phyloP scores from a whole-genome alignment of 2,888 invertebrate species.

The Miltochrista miniata region DNA sequence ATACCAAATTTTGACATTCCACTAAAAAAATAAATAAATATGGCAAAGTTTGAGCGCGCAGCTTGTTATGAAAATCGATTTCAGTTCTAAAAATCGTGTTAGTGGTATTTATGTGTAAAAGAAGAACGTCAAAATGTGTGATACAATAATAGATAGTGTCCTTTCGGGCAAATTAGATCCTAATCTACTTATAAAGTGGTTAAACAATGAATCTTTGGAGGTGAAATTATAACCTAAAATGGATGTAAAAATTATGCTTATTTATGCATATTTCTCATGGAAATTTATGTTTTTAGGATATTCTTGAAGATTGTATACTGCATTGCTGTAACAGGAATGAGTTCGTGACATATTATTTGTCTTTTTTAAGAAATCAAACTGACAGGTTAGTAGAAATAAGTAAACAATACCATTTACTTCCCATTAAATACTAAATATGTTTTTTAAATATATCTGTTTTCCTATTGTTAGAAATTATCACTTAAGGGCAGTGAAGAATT shows the following conservation, averaged over 20 bases:
- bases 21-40: background rate
- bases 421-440: background rate
- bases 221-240: constrained; percentile 64
- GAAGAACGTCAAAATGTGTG: constrained; percentile 63
- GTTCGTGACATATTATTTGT: constrained; percentile 83
- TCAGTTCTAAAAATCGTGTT: constrained; percentile 27
- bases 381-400: constrained; percentile 64
- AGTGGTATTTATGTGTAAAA: constrained; percentile 13
- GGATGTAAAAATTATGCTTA: constrained; percentile 10
- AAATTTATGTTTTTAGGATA: constrained; percentile 58
- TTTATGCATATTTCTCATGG: constrained; percentile 20
- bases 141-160: constrained; percentile 74
- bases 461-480: too few relatives aligned
- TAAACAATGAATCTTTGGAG: constrained; percentile 66
- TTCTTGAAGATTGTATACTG: constrained; percentile 63
- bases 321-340: constrained; percentile 71
- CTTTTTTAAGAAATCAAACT: constrained; percentile 81
- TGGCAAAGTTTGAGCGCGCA: constrained; percentile 40
- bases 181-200: constrained; percentile 70
- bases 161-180: constrained; percentile 69
- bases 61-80: constrained; percentile 48
- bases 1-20: too few relatives aligned
- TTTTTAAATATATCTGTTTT: too few relatives aligned
- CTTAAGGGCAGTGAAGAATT: too few relatives aligned
- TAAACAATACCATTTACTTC: constrained; percentile 26